These are phyloP conservation scores for Emesis russula DNA, from an alignment of 2,888 invertebrate genomes.

Conservation along the genomic window DNA sequence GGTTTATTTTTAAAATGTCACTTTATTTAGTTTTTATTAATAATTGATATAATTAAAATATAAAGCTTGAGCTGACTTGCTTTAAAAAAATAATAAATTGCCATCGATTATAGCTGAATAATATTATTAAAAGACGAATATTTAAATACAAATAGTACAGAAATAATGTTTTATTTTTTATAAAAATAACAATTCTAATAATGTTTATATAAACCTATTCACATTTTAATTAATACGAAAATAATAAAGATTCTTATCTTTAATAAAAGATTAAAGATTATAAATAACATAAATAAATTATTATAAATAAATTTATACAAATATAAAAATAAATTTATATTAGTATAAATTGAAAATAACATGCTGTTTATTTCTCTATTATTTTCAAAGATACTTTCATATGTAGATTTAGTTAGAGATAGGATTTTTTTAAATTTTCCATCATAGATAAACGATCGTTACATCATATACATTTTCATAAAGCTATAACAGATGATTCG, in stretches of 20 bases:
- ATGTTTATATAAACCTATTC: constrained; percentile 2
- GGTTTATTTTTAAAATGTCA: too few species aligned
- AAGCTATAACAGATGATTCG: constrained; percentile 43
- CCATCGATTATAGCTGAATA: too few species aligned
- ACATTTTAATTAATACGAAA: neutral
- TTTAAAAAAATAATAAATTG: too few species aligned
- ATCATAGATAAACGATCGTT: constrained; percentile 89
- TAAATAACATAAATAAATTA: neutral
- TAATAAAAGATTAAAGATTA: neutral
- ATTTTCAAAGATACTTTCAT: neutral
- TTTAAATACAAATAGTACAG: neutral
- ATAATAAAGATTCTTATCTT: neutral
- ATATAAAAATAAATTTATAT: neutral
- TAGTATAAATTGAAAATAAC: neutral
- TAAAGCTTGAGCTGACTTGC: too few species aligned
- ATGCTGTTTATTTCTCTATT: neutral
- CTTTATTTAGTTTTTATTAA: too few species aligned
- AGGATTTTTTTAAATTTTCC: constrained; percentile 24
- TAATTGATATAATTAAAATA: too few species aligned
- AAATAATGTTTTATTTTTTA: neutral
- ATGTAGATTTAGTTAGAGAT: neutral
- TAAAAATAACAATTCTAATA: neutral
- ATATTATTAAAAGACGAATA: too few species aligned
- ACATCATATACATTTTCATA: constrained; percentile 87
- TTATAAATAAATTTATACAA: neutral